Evolutionary conservation across 2,888 invertebrate genomes (phyloP).

Genomic region (Sthenelais limicola): DNA sequence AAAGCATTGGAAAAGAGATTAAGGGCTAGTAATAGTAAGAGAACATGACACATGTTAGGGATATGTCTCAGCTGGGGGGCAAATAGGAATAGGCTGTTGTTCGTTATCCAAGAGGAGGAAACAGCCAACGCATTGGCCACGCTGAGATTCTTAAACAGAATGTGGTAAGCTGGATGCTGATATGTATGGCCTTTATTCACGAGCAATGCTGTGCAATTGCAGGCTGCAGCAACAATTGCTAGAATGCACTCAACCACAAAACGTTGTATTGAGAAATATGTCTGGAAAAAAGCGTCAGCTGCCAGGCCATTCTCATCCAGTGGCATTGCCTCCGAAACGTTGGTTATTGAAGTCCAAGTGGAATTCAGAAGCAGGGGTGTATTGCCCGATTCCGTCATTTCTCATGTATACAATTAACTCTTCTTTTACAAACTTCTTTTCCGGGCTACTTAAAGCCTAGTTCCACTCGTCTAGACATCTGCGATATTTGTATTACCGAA

Average conservation of each 20-base stretch:
- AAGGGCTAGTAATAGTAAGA: constrained; percentile 17
- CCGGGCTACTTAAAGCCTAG: too few relatives aligned
- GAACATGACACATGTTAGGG: neutral
- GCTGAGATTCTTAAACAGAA: constrained; percentile 31
- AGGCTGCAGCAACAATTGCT: constrained; percentile 5
- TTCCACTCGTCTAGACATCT: too few relatives aligned
- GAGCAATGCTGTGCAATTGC: constrained; percentile 13
- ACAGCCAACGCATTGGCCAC: constrained; percentile 31
- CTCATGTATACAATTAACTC: too few relatives aligned
- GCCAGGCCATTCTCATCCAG: neutral
- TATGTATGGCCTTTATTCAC: constrained; percentile 28
- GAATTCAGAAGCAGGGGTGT: too few relatives aligned
- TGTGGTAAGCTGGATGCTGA: constrained; percentile 32
- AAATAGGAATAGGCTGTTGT: constrained; percentile 36
- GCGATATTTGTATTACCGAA: too few relatives aligned
- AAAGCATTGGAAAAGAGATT: constrained; percentile 24
- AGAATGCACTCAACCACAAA: constrained; percentile 28
- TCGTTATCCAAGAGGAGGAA: constrained; percentile 13
- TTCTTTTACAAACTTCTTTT: too few relatives aligned
- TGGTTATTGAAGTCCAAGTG: too few relatives aligned
- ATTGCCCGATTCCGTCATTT: too few relatives aligned
- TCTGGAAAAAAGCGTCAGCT: constrained; percentile 33
- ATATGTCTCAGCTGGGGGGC: constrained; percentile 24
- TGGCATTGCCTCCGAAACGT: too few relatives aligned
- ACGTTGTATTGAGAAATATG: constrained; percentile 6